Percentiles rank a stretch among this genome's conserved stretches.
Evolutionary conservation across 2,888 invertebrate genomes (phyloP).

Genomic region (Glaucopsyche alexis): DNA sequence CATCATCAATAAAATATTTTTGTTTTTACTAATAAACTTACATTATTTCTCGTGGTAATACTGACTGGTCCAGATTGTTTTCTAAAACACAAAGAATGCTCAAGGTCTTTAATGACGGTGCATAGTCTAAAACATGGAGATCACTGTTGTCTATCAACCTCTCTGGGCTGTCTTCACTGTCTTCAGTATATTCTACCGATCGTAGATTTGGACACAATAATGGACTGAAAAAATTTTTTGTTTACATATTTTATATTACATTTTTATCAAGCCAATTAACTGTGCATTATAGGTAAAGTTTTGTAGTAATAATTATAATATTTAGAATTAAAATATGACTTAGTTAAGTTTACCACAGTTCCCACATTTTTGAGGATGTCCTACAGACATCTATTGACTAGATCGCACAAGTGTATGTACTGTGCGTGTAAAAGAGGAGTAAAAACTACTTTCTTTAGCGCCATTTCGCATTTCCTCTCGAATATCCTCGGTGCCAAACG

Average conservation of each 20-base stretch:
- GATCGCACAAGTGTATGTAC: no score
- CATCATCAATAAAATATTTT: no score
- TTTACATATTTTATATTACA: background rate
- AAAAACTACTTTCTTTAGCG: no score
- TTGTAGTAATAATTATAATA: no score
- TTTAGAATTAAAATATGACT: no score
- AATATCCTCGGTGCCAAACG: no score
- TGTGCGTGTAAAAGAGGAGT: no score
- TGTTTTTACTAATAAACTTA: conserved; percentile 54
- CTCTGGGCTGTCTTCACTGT: conserved; percentile 58
- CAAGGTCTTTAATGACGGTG: conserved; percentile 86
- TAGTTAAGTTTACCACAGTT: no score
- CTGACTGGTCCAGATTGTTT: conserved; percentile 81
- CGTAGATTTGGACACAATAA: background rate
- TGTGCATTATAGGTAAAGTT: background rate
- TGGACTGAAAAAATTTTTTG: conserved; percentile 22
- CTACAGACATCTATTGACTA: no score
- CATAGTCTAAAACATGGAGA: conserved; percentile 89
- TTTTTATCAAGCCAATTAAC: background rate
- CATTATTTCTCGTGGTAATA: conserved; percentile 83
- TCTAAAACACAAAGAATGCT: conserved; percentile 84
- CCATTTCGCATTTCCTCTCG: no score
- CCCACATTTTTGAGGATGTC: no score
- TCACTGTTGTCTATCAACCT: conserved; percentile 90
- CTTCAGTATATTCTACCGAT: background rate